Evolutionary conservation across 2,888 invertebrate genomes (phyloP), one percentile per base, ranked within the genome.

Genomic region (Diloba caeruleocephala): DNA sequence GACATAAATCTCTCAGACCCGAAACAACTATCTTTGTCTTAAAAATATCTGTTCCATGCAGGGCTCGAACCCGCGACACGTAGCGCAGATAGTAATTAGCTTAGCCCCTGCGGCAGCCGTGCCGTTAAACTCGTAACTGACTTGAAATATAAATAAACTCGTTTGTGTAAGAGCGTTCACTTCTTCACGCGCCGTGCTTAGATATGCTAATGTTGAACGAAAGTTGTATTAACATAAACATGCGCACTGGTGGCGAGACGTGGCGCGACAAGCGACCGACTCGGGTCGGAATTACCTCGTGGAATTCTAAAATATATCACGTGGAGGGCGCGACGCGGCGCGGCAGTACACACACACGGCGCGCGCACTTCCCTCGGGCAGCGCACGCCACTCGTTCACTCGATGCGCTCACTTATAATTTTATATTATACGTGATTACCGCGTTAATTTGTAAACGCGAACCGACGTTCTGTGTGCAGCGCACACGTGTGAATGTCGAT

Each of bases 371-470:
- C 46, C 54, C 41, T 17, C 1, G 37, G 32, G 41, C 12, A 7
- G 28, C n/a, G 12, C 21, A 19, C 7, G 13, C 17, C 10, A 10
- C 17, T 8, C 32, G 14, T 7, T 17, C 33, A 7, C 21, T 33
- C 32, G 15, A n/a, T 10, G 26, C 14, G 12, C 31, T 2, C 33
- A 17, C 45, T 28, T 46, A 43, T 3, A 29, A 33, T 44, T 33
- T 52, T 39, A 33, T 38, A 54, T 34, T 19, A 38, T 33, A 34
- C 26, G 8, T 32, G 37, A 42, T 41, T 37, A 53, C 8, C 19
- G 13, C 31, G 32, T 43, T 51, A 51, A 51, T 54, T 51, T 10
- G 12, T 38, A 38, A 34, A 26, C n/a, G 8, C 26, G n/a, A 21
- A 28, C 37, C 13, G n/a, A n/a, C n/a, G n/a, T n/a, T n/a, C n/a